These are phyloP conservation scores for Brachionus rotundiformis DNA, from an alignment of 1,140 invertebrate species.

Conservation along the genomic window DNA sequence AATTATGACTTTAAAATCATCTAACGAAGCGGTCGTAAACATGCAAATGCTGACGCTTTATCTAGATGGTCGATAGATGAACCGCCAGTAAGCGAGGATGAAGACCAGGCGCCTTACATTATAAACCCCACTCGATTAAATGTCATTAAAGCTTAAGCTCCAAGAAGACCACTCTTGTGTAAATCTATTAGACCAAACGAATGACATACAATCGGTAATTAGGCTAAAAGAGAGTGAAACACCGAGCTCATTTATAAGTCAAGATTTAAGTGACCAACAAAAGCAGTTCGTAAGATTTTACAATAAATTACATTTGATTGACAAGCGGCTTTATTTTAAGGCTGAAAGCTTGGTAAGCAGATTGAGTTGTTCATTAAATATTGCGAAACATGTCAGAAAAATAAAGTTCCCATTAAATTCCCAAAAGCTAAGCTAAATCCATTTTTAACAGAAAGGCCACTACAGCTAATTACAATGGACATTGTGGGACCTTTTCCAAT, in stretches of 20 bases:
- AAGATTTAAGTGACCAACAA: neutral
- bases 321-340: neutral
- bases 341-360: neutral
- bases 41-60: constrained; percentile 51
- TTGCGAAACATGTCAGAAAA: neutral
- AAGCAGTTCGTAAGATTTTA: neutral
- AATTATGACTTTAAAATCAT: neutral
- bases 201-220: neutral
- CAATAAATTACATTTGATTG: neutral
- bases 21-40: neutral
- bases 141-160: neutral
- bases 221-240: neutral
- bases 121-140: neutral
- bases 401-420: neutral
- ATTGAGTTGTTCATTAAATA: neutral
- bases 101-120: neutral
- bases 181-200: neutral
- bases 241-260: neutral
- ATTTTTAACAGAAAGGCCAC: neutral
- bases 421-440: neutral
- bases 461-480: constrained; percentile 52
- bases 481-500: constrained; percentile 54
- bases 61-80: constrained; percentile 29
- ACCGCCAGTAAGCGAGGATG: neutral
- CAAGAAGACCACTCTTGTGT: neutral